These are phyloP conservation scores for Crotalus viridis DNA, from an alignment of 2,113 vertebrate genomes.

Conservation along the genomic window DNA sequence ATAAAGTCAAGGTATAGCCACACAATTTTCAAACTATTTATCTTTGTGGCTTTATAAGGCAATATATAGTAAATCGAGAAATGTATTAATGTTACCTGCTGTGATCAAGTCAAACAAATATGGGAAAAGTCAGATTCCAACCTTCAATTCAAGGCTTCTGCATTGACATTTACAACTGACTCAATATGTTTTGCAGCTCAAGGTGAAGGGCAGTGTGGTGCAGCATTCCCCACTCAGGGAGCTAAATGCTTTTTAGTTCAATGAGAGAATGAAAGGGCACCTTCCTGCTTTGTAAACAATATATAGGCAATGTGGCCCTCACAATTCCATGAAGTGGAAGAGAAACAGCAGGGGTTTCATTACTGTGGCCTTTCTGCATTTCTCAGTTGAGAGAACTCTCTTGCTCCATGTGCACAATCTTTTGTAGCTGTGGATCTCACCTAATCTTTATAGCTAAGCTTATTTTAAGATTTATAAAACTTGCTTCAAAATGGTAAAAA, in stretches of 20 bases:
- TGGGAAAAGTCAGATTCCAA: background rate
- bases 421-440: background rate
- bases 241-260: background rate
- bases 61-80: background rate
- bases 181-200: background rate
- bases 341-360: background rate
- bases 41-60: background rate
- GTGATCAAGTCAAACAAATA: background rate
- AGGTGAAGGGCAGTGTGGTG: background rate
- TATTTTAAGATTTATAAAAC: background rate
- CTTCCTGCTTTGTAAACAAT: background rate
- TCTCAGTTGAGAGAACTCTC: background rate
- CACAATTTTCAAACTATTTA: background rate
- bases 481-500: background rate
- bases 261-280: background rate
- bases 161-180: background rate
- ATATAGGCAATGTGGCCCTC: background rate
- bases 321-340: background rate
- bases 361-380: background rate
- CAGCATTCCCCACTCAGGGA: background rate
- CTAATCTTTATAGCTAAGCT: background rate
- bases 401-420: background rate
- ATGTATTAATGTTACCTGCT: background rate
- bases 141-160: background rate
- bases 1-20: background rate